These are phyloP conservation scores for Drosophila cognata DNA, from an alignment of 2,888 invertebrate genomes.

Conservation along the genomic window DNA sequence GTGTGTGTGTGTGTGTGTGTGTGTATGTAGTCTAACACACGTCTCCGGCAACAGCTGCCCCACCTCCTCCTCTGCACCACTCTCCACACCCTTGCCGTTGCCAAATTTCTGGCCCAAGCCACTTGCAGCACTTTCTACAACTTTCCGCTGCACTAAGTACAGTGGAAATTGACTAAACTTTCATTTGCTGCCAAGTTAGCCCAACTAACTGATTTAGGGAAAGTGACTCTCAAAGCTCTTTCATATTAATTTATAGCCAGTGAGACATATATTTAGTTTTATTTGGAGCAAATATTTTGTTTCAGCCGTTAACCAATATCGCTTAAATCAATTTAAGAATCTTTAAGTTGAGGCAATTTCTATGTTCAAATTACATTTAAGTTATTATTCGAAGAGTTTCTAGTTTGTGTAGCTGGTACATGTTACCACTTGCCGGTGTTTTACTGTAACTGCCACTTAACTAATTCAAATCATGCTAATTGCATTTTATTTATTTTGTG, in stretches of 20 bases:
- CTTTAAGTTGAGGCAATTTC: neutral
- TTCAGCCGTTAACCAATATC: no score
- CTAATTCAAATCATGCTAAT: slow-evolving; percentile 85
- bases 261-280: neutral
- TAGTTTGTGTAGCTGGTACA: neutral
- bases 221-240: neutral
- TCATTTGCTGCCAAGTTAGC: neutral
- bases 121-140: slow-evolving; percentile 23
- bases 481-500: slow-evolving; percentile 85
- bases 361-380: neutral
- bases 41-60: slow-evolving; percentile 55
- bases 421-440: slow-evolving; percentile 7
- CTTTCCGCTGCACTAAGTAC: slow-evolving; percentile 30
- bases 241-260: neutral
- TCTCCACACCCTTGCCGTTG: neutral
- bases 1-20: slow-evolving; percentile 12
- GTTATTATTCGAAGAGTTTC: neutral
- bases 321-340: neutral
- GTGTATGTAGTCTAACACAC: slow-evolving; percentile 55
- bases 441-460: slow-evolving; percentile 77
- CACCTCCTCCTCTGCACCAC: neutral
- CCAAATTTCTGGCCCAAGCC: slow-evolving; percentile 27
- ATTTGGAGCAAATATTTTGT: neutral
- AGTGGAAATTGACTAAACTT: slow-evolving; percentile 27
- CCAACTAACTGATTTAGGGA: no score